Percentiles rank a stretch among this genome's conserved stretches.
These are phyloP conservation scores for Perca schrenkii DNA, from an alignment of 2,113 vertebrate genomes.

Conservation along the genomic window DNA sequence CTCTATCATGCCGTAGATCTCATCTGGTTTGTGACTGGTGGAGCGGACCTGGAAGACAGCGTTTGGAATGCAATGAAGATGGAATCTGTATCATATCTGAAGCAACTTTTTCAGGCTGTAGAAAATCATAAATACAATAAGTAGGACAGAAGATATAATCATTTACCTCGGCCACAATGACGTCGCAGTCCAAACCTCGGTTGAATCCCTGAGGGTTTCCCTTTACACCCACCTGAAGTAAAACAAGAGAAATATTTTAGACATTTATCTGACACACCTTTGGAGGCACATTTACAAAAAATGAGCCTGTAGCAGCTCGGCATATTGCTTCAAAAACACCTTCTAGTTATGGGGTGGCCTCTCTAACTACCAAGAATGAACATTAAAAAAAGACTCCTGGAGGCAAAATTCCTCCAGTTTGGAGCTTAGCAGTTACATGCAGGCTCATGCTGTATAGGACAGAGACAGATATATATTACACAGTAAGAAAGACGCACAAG, in stretches of 20 bases:
- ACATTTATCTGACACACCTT: background rate
- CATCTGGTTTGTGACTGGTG: constrained; percentile 95
- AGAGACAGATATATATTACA: background rate
- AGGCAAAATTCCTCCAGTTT: background rate
- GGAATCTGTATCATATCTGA: background rate
- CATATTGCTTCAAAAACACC: background rate
- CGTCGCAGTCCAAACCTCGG: constrained; percentile 93
- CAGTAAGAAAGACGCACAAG: background rate
- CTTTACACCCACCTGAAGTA: constrained; percentile 90
- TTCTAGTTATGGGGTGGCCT: background rate
- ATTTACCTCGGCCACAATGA: constrained; percentile 93
- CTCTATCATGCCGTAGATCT: constrained; percentile 97
- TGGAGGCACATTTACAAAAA: background rate
- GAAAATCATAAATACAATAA: background rate
- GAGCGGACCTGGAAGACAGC: constrained; percentile 88
- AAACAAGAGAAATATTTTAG: constrained; percentile 13
- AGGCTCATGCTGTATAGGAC: background rate
- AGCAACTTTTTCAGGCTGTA: background rate
- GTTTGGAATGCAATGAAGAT: background rate
- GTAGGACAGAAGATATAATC: background rate
- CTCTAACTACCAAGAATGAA: background rate
- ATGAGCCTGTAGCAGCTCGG: background rate
- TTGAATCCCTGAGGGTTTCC: constrained; percentile 95
- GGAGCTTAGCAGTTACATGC: background rate
- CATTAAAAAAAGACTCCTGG: background rate